These are phyloP conservation scores for Camponotus floridanus DNA, from an alignment of 1,140 invertebrate species.

Conservation along the genomic window DNA sequence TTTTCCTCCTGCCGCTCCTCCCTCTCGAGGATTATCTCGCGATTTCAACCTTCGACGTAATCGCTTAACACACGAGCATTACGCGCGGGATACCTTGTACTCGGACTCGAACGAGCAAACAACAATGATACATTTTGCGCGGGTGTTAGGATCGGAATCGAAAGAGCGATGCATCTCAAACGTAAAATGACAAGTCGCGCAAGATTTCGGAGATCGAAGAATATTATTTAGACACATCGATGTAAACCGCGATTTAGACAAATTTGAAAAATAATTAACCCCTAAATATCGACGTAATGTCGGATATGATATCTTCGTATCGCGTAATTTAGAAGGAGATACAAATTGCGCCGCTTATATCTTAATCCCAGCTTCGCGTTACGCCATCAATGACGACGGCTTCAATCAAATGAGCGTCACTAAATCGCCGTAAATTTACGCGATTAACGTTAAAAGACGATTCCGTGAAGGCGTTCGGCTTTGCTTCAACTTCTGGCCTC, in stretches of 20 bases:
- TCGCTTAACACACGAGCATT: constrained; percentile 45
- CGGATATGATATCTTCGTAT: neutral
- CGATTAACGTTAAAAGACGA: neutral
- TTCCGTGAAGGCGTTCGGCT: neutral
- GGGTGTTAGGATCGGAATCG: neutral
- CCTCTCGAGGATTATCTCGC: constrained; percentile 48
- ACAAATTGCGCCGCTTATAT: neutral
- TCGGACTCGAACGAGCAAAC: constrained; percentile 4
- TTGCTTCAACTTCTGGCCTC: neutral
- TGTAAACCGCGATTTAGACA: neutral
- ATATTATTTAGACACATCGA: neutral
- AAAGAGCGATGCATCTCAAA: neutral
- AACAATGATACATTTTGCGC: neutral
- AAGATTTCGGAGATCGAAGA: neutral
- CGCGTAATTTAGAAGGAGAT: constrained; percentile 7
- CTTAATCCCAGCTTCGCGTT: neutral
- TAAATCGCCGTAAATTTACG: neutral
- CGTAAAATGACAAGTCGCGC: neutral
- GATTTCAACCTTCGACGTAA: constrained; percentile 60
- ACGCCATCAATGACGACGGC: neutral
- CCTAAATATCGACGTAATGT: neutral
- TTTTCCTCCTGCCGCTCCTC: too few relatives aligned
- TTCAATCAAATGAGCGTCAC: neutral
- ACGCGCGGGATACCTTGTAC: constrained; percentile 28
- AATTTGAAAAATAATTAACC: constrained; percentile 17